These are phyloP conservation scores for Saguinus oedipus DNA, from an alignment of 2,797 vertebrate species.

Conservation along the genomic window DNA sequence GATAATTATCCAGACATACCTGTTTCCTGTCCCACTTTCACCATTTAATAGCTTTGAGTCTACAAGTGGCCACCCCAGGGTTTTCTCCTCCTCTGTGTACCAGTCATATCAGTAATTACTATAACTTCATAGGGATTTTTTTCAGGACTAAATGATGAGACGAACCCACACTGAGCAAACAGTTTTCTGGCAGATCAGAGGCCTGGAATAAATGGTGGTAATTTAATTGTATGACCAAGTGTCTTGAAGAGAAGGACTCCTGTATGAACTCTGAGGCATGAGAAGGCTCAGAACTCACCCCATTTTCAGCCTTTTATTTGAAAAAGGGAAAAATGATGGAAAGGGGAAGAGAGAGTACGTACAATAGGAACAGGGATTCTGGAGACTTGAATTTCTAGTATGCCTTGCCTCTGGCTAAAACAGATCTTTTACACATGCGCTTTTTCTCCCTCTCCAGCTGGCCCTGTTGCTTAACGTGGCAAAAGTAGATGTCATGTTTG, in stretches of 20 bases:
- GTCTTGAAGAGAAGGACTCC: neutral
- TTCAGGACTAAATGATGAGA: neutral
- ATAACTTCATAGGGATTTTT: neutral
- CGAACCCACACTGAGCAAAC: neutral
- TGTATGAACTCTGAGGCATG: neutral
- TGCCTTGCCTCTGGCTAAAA: neutral
- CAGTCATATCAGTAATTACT: neutral
- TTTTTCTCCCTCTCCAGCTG: neutral
- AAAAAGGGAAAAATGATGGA: neutral
- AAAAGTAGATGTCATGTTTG: neutral
- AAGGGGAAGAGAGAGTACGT: rapidly evolving
- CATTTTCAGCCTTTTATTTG: neutral
- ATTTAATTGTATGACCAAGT: neutral
- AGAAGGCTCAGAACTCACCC: neutral
- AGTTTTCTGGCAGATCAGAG: neutral
- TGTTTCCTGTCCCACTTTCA: neutral
- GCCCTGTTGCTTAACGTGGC: neutral
- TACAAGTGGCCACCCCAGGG: no score
- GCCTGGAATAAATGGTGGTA: neutral
- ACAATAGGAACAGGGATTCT: rapidly evolving
- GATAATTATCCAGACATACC: neutral
- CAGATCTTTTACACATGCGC: rapidly evolving
- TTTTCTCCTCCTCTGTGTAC: neutral
- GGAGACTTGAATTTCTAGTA: neutral
- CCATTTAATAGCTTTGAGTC: neutral